Percentiles rank a stretch among this genome's conserved stretches.
Evolutionary conservation across 2,113 vertebrate species (phyloP).

Genomic region (Donacobius atricapilla): DNA sequence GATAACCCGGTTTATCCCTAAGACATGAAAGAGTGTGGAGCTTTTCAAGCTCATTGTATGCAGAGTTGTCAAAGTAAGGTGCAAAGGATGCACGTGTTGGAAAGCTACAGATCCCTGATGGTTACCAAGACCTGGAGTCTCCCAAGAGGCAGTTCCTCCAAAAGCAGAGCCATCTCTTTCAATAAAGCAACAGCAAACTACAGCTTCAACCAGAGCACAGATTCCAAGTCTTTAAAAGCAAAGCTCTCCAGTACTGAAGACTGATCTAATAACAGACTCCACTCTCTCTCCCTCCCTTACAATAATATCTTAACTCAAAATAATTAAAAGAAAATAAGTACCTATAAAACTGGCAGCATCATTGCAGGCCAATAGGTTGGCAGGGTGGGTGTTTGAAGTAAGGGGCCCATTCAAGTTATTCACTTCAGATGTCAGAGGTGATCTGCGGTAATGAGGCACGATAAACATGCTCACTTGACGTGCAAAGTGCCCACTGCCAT

Average conservation of each 20-base stretch:
- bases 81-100: background rate
- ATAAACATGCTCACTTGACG: background rate
- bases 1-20: background rate
- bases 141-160: background rate
- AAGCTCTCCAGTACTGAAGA: background rate
- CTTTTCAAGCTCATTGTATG: background rate
- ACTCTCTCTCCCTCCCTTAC: background rate
- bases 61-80: background rate
- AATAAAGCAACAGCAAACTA: background rate
- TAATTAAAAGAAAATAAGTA: constrained; percentile 22
- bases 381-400: background rate
- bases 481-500: background rate
- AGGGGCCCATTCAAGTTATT: background rate
- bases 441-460: background rate
- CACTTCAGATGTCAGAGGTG: constrained; percentile 1
- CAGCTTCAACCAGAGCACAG: background rate
- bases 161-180: background rate
- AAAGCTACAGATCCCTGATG: background rate
- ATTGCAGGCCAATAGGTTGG: background rate
- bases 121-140: background rate
- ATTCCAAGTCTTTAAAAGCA: background rate
- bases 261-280: background rate
- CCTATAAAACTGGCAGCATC: background rate
- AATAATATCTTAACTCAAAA: background rate
- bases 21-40: background rate